Percentiles rank a stretch among this genome's conserved stretches.
Conservation (phyloP, 2,113 vertebrate genomes). For the Formicarius rufipectus region DNA sequence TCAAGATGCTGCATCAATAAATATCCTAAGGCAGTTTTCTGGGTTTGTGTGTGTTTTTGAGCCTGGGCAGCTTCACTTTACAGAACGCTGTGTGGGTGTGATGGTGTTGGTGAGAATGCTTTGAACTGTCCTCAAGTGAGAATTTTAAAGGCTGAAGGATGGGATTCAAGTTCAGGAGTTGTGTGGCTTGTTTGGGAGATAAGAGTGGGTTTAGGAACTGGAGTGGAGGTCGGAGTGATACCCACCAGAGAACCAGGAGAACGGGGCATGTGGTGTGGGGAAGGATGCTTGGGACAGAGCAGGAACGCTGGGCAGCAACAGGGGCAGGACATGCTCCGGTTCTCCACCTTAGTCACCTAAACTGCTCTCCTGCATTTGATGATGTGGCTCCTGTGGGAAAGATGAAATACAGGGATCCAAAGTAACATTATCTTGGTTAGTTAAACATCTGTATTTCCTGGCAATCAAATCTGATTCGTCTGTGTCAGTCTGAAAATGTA, state of each 20-base stretch:
- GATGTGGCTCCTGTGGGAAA: neutral
- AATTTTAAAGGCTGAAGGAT: neutral
- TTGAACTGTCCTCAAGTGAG: neutral
- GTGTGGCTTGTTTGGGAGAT: neutral
- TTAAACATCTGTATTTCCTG: neutral
- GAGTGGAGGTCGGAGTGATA: neutral
- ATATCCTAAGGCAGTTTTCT: neutral
- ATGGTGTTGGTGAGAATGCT: neutral
- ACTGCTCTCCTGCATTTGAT: neutral
- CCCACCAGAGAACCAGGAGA: neutral
- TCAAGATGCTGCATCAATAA: neutral
- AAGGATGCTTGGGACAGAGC: neutral
- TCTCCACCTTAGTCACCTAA: neutral
- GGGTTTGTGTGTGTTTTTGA: neutral
- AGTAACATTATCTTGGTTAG: neutral
- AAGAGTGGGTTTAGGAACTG: neutral
- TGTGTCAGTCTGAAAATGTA: neutral
- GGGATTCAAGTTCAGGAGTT: neutral
- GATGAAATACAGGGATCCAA: neutral
- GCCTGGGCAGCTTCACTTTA: neutral
- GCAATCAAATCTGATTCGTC: accelerated
- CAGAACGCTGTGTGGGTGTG: accelerated
- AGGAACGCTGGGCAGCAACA: accelerated
- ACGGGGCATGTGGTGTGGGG: neutral
- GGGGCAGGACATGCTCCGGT: neutral